Percentiles rank a stretch among this genome's conserved stretches.
These are phyloP conservation scores for Steromphala cineraria DNA, from an alignment of 2,888 invertebrate genomes.

Conservation along the genomic window DNA sequence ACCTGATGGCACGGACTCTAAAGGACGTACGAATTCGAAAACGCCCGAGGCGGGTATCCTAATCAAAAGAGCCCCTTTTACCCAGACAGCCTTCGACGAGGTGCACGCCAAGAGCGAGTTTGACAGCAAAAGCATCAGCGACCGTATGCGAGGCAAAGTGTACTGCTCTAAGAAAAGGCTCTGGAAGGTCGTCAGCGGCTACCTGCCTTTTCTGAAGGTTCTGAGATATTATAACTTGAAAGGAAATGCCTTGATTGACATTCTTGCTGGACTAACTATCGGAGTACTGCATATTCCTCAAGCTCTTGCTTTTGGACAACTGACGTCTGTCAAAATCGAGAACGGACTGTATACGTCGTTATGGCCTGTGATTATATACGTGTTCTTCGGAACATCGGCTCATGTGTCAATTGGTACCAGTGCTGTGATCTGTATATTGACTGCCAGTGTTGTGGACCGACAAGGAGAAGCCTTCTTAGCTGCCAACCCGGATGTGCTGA, in stretches of 20 bases:
- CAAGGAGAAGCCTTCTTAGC: constrained; percentile 52
- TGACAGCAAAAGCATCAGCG: constrained; percentile 31
- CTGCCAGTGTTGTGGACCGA: constrained; percentile 62
- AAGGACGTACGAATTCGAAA: too few species aligned
- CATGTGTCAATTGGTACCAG: constrained; percentile 71
- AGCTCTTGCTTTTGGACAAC: constrained; percentile 67
- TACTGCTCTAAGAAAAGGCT: constrained; percentile 57
- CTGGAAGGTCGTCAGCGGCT: constrained; percentile 56
- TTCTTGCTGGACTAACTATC: constrained; percentile 71
- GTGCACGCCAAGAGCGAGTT: constrained; percentile 50
- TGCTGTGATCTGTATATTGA: constrained; percentile 70
- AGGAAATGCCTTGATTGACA: constrained; percentile 60
- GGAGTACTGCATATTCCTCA: constrained; percentile 74
- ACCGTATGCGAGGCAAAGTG: constrained; percentile 46
- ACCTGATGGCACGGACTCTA: too few species aligned
- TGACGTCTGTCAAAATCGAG: constrained; percentile 66
- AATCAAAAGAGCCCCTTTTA: constrained; percentile 51
- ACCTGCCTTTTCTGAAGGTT: constrained; percentile 64
- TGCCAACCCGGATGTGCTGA: constrained; percentile 32
- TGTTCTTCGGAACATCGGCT: constrained; percentile 67
- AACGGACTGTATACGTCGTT: constrained; percentile 69
- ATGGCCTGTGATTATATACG: constrained; percentile 68
- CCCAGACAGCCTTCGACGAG: constrained; percentile 62
- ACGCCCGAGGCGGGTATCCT: constrained; percentile 43
- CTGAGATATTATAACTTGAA: constrained; percentile 66